These are phyloP conservation scores for Leiothrix lutea DNA, from an alignment of 2,113 vertebrate species.

Conservation along the genomic window DNA sequence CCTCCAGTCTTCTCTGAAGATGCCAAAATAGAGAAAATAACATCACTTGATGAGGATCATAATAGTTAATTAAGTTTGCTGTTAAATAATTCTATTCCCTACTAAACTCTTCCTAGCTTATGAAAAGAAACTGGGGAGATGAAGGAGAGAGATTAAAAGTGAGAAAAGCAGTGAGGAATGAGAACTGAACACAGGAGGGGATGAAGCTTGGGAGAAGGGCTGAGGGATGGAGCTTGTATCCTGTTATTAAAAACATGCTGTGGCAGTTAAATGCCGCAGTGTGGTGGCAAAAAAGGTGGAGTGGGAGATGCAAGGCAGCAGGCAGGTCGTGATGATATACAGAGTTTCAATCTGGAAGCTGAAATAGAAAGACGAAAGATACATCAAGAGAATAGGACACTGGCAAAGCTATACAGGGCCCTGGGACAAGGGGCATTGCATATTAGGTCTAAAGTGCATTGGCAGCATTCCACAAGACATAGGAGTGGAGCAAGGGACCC, in stretches of 20 bases:
- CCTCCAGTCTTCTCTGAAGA: neutral
- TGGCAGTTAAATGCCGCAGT: neutral
- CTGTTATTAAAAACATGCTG: conserved; percentile 17
- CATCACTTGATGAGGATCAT: neutral
- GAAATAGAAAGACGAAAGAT: neutral
- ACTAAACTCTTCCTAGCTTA: neutral
- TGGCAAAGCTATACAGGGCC: neutral
- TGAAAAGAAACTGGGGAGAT: neutral
- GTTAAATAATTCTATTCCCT: neutral
- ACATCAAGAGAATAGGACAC: neutral
- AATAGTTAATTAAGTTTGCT: neutral
- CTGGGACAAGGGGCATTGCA: neutral
- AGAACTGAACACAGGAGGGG: neutral
- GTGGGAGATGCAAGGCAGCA: neutral
- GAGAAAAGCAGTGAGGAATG: neutral
- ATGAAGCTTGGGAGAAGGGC: neutral
- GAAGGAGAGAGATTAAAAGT: neutral
- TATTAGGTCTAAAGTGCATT: conserved; percentile 5
- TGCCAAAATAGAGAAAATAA: neutral
- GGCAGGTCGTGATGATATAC: neutral
- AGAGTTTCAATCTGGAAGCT: neutral
- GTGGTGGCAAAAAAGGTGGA: neutral
- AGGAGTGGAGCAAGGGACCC: neutral
- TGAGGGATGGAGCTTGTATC: neutral
- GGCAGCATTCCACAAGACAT: conserved; percentile 15